Base-by-base conservation (phyloP, 1,140 invertebrate species). In the Paracyclopina nana region DNA sequence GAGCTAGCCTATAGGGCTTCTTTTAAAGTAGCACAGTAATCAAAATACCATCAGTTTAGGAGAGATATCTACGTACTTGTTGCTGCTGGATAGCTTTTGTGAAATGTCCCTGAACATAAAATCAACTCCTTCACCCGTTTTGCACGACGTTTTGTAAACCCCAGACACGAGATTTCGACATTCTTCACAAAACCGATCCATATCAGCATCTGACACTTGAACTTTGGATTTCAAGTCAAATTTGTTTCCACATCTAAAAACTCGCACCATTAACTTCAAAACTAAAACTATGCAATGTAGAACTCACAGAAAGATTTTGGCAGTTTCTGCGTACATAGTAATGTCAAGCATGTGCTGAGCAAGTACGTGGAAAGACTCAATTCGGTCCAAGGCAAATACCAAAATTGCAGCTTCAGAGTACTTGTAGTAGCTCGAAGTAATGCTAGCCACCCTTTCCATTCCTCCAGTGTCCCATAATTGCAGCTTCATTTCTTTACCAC, bases 391-490 rank as follows among this genome's bases (percentile, higher is more conserved):
- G 27, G 83, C 79, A 67, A 87, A 91, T 0, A 88, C 83, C 40
- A 90, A 65, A 57, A 91, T 80, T 43, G 83, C 85, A 52, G 82
- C 85, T 63, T 88, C 83, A 9, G 84, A 81, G 69, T 86, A 87
- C 68, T 90, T 90, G 60, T 88, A 90, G 61, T 91, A 91, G 57
- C 81, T 85, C 12, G 82, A 85, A 2, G 84, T 90, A 8, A 91
- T 80, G n/a, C 81, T 84, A 24, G 84, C 84, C 29, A 90, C 82
- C 62, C 85, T 71, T 67, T 91, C 85, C 82, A 90, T 86, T 53
- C 84, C 85, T 57, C 84, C 84, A 38, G 85, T 91, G 60, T 91
- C 85, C 84, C 84, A 91, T 57, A 90, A 64, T 69, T 87, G 82
- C 34, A 90, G 66, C 83, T 90, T 81, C 68, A 82, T 80, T 55